A percentile compares a stretch with the other conserved stretches of the same genome.
phyloP scores from a whole-genome alignment of 2,888 invertebrate genomes.

The Athalia rosae region DNA sequence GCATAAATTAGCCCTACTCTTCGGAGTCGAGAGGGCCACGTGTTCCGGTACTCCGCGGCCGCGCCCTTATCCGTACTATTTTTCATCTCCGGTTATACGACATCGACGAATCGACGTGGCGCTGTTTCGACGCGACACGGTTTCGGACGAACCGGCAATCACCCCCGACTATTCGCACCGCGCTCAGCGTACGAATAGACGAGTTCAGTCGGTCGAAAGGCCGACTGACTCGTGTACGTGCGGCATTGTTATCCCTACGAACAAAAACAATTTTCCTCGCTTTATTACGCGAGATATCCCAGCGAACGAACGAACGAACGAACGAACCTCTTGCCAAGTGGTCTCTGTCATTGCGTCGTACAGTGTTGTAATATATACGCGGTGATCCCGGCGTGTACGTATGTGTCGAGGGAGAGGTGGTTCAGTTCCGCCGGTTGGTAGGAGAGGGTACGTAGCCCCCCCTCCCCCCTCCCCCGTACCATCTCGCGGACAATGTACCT shows the following conservation, averaged over 20 bases:
- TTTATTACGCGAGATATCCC: constrained; percentile 16
- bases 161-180: no score
- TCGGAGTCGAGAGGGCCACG: constrained; percentile 59
- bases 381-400: constrained; percentile 40
- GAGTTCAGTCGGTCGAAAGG: constrained; percentile 1
- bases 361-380: constrained; percentile 56
- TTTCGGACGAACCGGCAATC: no score
- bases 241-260: constrained; percentile 3
- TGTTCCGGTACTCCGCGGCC: constrained; percentile 1
- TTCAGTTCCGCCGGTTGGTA: constrained; percentile 50
- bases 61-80: no score
- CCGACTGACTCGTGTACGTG: background rate
- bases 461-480: constrained; percentile 55
- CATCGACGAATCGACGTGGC: no score
- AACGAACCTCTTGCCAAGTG: constrained; percentile 58
- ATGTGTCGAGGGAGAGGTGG: constrained; percentile 58
- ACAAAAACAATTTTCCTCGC: constrained; percentile 19
- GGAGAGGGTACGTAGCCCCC: constrained; percentile 48
- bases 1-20: constrained; percentile 68
- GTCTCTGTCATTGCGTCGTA: constrained; percentile 56
- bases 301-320: constrained; percentile 35
- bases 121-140: no score
- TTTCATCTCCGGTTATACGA: no score
- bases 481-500: constrained; percentile 65
- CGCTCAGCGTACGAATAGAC: background rate